Percentiles rank a stretch among this genome's conserved stretches.
Conservation (phyloP, 2,113 vertebrate genomes). For the Diadophis punctatus region DNA sequence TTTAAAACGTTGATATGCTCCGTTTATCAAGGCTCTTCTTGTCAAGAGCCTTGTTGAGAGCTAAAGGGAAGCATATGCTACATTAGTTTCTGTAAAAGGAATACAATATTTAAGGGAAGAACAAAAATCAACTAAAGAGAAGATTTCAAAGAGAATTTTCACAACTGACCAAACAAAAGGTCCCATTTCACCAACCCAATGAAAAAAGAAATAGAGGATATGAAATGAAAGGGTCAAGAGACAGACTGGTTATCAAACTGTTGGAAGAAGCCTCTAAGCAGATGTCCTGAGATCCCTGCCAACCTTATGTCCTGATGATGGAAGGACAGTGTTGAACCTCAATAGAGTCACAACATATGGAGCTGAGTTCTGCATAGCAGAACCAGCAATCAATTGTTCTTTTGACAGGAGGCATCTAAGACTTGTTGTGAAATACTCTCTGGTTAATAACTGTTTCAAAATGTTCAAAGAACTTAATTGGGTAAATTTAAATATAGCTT, state of each 20-base stretch:
- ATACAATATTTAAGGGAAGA: neutral
- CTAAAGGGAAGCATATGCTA: neutral
- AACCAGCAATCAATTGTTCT: neutral
- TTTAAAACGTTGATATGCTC: neutral
- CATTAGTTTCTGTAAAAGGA: neutral
- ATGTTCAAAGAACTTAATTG: neutral
- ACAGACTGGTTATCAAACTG: neutral
- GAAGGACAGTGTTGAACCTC: neutral
- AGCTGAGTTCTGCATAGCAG: neutral
- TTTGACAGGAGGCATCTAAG: neutral
- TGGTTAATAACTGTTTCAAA: neutral
- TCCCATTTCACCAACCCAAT: neutral
- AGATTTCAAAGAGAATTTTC: neutral
- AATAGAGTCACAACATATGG: neutral
- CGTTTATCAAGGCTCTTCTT: neutral
- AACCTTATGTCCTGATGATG: neutral
- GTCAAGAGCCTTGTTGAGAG: neutral
- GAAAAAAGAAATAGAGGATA: neutral
- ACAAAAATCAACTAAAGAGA: neutral
- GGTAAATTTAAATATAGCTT: neutral
- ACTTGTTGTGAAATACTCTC: neutral
- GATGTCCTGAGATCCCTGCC: neutral
- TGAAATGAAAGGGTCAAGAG: neutral
- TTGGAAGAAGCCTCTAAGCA: constrained; percentile 6
- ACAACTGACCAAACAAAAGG: neutral